Evolutionary conservation across 2,113 vertebrate species (phyloP).

Genomic region (Promerops cafer): DNA sequence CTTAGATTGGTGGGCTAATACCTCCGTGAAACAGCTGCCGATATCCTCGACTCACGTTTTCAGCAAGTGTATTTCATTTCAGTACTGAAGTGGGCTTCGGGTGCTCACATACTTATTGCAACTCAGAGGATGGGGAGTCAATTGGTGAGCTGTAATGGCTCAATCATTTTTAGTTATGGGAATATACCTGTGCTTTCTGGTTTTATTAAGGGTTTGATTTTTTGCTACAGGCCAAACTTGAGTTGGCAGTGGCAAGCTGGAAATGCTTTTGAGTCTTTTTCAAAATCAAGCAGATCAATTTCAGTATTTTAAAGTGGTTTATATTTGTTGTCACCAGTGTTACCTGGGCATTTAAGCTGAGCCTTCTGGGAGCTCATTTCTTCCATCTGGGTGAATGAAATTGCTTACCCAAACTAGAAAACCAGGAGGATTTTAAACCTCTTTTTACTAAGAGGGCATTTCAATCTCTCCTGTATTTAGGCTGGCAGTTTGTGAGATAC

Average conservation of each 20-base stretch:
- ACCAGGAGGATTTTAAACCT: not conserved
- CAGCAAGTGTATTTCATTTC: conserved; percentile 23
- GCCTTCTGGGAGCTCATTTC: not conserved
- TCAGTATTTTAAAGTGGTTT: conserved; percentile 3
- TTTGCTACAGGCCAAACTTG: conserved; percentile 1
- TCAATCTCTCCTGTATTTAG: not conserved
- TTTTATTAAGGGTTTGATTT: conserved; percentile 34
- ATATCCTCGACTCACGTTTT: not conserved
- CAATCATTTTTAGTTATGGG: not conserved
- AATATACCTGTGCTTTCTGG: not conserved
- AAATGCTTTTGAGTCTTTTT: not conserved
- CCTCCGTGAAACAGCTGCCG: not conserved
- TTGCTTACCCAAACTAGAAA: not conserved
- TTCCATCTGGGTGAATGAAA: not conserved
- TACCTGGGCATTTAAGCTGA: not conserved
- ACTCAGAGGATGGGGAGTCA: not conserved
- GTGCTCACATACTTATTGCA: not conserved
- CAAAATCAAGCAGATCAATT: not conserved
- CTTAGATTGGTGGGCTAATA: not conserved
- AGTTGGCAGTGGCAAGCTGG: not conserved
- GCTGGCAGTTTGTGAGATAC: not conserved
- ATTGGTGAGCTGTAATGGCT: conserved; percentile 5
- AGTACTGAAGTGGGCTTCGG: not conserved
- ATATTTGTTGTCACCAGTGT: not conserved
- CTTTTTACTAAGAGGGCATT: not conserved